Conservation (phyloP, 2,888 invertebrate genomes). For the Acleris laterana region DNA sequence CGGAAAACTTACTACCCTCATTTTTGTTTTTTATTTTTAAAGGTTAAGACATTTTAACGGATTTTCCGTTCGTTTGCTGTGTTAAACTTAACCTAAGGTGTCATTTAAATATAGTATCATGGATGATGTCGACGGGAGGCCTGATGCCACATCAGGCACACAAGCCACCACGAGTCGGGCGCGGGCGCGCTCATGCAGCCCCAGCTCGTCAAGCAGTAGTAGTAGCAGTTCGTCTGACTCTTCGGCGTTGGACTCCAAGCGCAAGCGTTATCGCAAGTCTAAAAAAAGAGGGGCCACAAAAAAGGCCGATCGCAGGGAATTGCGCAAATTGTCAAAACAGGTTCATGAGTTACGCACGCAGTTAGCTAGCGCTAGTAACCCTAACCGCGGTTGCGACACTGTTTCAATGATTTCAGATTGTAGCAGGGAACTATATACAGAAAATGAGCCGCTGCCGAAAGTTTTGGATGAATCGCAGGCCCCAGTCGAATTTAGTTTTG, state of each 20-base stretch:
- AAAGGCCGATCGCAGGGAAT: neutral
- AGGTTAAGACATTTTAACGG: neutral
- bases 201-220: neutral
- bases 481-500: neutral
- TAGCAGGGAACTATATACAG: neutral
- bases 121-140: neutral
- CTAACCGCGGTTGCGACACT: neutral
- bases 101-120: neutral
- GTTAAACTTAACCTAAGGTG: neutral
- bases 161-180: neutral
- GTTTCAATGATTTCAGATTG: constrained; percentile 1
- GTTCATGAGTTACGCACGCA: neutral
- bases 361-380: neutral
- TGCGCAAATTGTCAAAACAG: neutral
- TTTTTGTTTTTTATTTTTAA: neutral
- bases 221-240: constrained; percentile 1
- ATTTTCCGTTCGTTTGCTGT: neutral
- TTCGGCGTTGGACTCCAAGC: neutral
- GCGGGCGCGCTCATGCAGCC: neutral
- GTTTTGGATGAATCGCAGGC: too few species aligned
- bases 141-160: neutral
- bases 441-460: neutral
- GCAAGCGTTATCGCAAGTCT: neutral
- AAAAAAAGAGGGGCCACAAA: constrained; percentile 3
- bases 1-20: neutral